Percentiles rank a stretch among this genome's conserved stretches.
phyloP scores from a whole-genome alignment of 2,797 vertebrate species.

The Hemitrygon akajei region DNA sequence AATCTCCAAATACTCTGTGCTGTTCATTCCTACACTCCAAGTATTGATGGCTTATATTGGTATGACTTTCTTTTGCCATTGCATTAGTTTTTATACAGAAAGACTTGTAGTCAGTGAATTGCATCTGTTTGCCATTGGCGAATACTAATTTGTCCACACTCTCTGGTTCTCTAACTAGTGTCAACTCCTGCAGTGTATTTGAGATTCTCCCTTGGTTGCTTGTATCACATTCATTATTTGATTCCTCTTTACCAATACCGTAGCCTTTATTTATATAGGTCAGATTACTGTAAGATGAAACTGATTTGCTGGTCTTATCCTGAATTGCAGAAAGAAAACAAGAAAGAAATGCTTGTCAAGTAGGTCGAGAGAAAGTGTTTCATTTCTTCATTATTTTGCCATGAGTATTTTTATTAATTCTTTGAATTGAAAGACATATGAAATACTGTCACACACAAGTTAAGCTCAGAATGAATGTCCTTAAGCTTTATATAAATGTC shows the following conservation, averaged over 20 bases:
- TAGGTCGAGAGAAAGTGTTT: neutral
- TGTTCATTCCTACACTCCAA: conserved; percentile 8
- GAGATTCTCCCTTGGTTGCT: neutral
- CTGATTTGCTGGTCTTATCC: conserved; percentile 16
- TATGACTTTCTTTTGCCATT: neutral
- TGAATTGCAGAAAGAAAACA: neutral
- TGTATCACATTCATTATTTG: neutral
- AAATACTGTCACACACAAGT: neutral
- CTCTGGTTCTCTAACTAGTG: neutral
- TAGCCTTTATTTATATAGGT: neutral
- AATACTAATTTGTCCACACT: neutral
- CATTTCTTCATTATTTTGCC: neutral
- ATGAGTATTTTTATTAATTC: neutral
- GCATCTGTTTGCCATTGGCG: conserved; percentile 1
- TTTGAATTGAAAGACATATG: conserved; percentile 9
- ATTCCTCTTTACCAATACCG: neutral
- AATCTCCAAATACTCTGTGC: neutral
- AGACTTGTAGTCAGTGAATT: neutral
- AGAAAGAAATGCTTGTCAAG: neutral
- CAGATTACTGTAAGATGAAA: neutral
- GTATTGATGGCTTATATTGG: neutral
- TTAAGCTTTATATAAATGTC: neutral
- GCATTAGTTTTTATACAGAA: neutral
- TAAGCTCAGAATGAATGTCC: neutral
- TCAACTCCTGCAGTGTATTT: neutral